phyloP scores from a whole-genome alignment of 2,888 invertebrate species.

The Clanis bilineata region DNA sequence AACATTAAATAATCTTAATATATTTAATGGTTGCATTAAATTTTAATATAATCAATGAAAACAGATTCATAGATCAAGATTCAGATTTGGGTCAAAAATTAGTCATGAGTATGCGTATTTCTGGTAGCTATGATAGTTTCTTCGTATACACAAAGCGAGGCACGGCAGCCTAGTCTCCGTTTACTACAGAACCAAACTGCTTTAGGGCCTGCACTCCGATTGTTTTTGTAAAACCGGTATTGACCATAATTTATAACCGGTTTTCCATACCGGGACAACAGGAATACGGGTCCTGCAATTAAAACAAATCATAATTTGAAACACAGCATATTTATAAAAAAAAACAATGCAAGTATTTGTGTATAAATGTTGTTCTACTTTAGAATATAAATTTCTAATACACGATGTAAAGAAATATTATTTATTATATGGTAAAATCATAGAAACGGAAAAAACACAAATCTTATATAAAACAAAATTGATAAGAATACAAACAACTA shows the following conservation, averaged over 20 bases:
- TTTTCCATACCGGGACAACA: conserved; percentile 39
- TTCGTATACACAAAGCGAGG: conserved; percentile 2
- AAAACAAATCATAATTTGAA: too few relatives aligned
- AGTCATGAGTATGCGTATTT: conserved; percentile 8
- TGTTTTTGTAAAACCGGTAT: conserved; percentile 47
- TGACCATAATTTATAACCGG: conserved; percentile 40
- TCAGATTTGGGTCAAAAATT: not conserved
- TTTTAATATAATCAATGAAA: too few relatives aligned
- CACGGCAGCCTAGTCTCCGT: conserved; percentile 19
- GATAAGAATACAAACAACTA: too few relatives aligned
- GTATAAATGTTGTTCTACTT: not conserved
- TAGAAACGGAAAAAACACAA: too few relatives aligned
- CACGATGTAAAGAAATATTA: too few relatives aligned
- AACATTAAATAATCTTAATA: too few relatives aligned
- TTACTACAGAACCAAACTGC: conserved; percentile 52
- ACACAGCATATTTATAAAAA: not conserved
- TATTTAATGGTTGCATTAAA: too few relatives aligned
- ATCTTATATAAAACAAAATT: too few relatives aligned
- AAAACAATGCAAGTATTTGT: not conserved
- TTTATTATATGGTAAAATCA: too few relatives aligned
- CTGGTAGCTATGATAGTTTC: not conserved
- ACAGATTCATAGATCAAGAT: too few relatives aligned
- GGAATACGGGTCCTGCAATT: conserved; percentile 29
- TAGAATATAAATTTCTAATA: too few relatives aligned
- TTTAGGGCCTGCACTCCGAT: conserved; percentile 38